Percentiles rank a stretch among this genome's conserved stretches.
These are phyloP conservation scores for Dilophus febrilis DNA, from an alignment of 2,888 invertebrate genomes.

Conservation along the genomic window DNA sequence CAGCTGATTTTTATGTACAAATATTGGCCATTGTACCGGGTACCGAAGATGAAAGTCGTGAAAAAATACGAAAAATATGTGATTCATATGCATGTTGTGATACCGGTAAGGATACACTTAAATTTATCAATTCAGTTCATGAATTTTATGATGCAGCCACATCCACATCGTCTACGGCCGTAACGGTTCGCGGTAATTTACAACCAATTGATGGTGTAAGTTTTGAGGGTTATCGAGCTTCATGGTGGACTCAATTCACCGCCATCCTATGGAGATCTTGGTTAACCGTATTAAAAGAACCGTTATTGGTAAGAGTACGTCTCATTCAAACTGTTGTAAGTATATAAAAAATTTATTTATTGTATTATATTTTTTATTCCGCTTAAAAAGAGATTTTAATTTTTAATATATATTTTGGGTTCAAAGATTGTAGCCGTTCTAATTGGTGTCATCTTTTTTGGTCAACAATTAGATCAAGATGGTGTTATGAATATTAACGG, in stretches of 20 bases:
- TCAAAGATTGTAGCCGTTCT: conserved; percentile 74
- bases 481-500: conserved; percentile 92
- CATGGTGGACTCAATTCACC: conserved; percentile 74
- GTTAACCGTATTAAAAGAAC: conserved; percentile 77
- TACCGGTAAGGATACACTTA: conserved; percentile 1
- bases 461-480: conserved; percentile 63
- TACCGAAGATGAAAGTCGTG: conserved; percentile 59
- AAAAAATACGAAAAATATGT: conserved; percentile 62
- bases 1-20: conserved; percentile 87
- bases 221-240: conserved; percentile 47
- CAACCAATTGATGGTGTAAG: conserved; percentile 11
- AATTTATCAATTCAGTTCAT: too few relatives aligned
- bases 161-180: too few relatives aligned
- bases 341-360: too few relatives aligned
- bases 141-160: too few relatives aligned
- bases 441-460: conserved; percentile 74
- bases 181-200: conserved; percentile 18
- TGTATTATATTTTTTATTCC: neutral
- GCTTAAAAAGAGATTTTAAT: too few relatives aligned
- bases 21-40: conserved; percentile 74
- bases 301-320: conserved; percentile 75
- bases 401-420: neutral
- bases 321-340: conserved; percentile 63
- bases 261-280: conserved; percentile 84
- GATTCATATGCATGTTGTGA: conserved; percentile 41